Base-by-base conservation (phyloP, 1,140 invertebrate genomes). In the Ips typographus region DNA sequence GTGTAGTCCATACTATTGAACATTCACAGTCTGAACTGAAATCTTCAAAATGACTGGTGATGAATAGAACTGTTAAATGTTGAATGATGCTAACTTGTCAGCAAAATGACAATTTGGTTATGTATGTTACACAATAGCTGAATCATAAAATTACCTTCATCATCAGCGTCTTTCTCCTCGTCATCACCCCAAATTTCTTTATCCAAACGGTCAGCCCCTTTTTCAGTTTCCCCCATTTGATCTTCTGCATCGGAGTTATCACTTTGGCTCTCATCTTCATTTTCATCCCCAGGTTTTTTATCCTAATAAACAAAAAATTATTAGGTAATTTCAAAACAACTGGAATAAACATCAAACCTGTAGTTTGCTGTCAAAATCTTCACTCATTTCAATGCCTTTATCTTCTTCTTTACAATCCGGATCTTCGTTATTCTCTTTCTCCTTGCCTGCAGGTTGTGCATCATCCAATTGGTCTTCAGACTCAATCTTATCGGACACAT, bases 401-500 rank as follows among this genome's bases (percentile, higher is more conserved):
- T 98, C 94, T 82, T 97, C 94, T 76, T 96, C 92, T 75, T 90
- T 91, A 72, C 90, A 92, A 78, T 95, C 91, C 71, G 91, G 89
- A 67, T 96, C 88, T 2, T 90, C 86, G 62, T 89, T 82, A 74
- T 87, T 82, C 72, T 88, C 85, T 71, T 91, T 87, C 79, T 96
- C 88, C 42, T 79, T 76, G 36, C 90, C 92, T 6, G 88, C 88
- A 57, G 88, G 86, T 77, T 89, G 87, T 0, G 94, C 90, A 74
- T 95, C 94, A 69, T 99, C 95, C 39, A 98, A 80, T 81, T 98
- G 96, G 84, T 98, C 97, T 84, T 98, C 91, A 59, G 85, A 79
- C 80, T 98, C 94, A 43, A 98, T 94, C 78, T 87, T 85, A 62
- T 98, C 95, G 1, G 95, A 98, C 3, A 98, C 94, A 83, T 99